These are phyloP conservation scores for Lacerta agilis DNA, from an alignment of 2,797 vertebrate species.

Conservation along the genomic window DNA sequence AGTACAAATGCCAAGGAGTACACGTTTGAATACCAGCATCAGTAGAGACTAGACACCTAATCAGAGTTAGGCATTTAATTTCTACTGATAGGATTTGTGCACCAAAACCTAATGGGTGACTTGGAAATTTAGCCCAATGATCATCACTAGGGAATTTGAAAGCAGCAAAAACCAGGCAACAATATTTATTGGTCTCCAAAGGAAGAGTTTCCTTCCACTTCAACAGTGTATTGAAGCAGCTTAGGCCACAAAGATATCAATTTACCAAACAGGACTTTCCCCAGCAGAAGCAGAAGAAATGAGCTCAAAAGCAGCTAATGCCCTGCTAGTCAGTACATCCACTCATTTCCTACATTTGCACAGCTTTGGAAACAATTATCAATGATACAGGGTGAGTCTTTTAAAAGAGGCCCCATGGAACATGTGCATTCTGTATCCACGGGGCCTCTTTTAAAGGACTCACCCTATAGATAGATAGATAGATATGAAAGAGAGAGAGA, in stretches of 20 bases:
- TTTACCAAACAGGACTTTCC: not conserved
- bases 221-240: not conserved
- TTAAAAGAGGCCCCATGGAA: no score
- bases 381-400: slow-evolving; percentile 61
- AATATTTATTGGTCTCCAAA: slow-evolving; percentile 24
- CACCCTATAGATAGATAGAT: no score
- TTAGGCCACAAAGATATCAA: not conserved
- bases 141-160: slow-evolving; percentile 30
- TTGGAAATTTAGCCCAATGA: slow-evolving; percentile 54
- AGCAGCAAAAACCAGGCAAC: slow-evolving; percentile 30
- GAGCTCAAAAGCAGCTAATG: slow-evolving; percentile 25
- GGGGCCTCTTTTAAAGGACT: slow-evolving; percentile 31
- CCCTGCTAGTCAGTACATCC: slow-evolving; percentile 10
- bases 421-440: no score
- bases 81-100: not conserved
- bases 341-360: not conserved
- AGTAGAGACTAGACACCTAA: slow-evolving; percentile 41
- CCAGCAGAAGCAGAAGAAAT: slow-evolving; percentile 16
- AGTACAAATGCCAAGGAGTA: slow-evolving; percentile 56
- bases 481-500: no score
- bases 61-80: not conserved
- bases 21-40: slow-evolving; percentile 34
- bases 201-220: slow-evolving; percentile 18
- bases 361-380: slow-evolving; percentile 43
- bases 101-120: slow-evolving; percentile 30